These are phyloP conservation scores for Archocentrus centrarchus DNA, from an alignment of 2,113 vertebrate genomes.

Conservation along the genomic window DNA sequence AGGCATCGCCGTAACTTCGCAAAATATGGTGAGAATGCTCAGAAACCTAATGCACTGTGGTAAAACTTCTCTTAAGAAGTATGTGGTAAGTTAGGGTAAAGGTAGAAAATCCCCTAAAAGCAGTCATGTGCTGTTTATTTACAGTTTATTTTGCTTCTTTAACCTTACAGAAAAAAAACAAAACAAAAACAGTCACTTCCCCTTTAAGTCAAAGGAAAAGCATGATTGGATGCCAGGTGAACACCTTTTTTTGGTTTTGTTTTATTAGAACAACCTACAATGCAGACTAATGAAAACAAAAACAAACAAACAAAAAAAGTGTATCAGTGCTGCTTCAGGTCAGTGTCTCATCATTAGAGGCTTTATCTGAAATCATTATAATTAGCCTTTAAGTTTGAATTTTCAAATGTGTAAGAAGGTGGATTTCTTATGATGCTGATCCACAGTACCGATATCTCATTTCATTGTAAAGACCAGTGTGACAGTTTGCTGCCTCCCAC, in stretches of 20 bases:
- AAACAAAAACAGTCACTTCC: background rate
- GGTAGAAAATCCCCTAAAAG: background rate
- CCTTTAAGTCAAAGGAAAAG: background rate
- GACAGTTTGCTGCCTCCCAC: constrained; percentile 15
- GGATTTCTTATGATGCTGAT: background rate
- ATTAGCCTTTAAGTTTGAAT: background rate
- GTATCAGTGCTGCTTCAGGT: background rate
- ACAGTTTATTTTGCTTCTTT: background rate
- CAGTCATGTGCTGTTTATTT: background rate
- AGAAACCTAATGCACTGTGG: background rate
- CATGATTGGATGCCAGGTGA: background rate
- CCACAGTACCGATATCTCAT: background rate
- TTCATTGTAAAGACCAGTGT: background rate
- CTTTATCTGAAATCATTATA: background rate
- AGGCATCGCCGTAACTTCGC: background rate
- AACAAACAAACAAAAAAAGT: too few relatives aligned
- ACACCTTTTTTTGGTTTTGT: background rate
- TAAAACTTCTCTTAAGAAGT: background rate
- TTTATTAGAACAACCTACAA: background rate
- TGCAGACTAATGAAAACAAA: background rate
- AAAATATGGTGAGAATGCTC: background rate
- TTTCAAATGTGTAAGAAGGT: background rate
- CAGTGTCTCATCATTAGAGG: background rate
- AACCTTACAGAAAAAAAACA: background rate
- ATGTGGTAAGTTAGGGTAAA: background rate